Evolutionary conservation across 2,888 invertebrate species (phyloP).

Genomic region (Digitonthophagus gazella): DNA sequence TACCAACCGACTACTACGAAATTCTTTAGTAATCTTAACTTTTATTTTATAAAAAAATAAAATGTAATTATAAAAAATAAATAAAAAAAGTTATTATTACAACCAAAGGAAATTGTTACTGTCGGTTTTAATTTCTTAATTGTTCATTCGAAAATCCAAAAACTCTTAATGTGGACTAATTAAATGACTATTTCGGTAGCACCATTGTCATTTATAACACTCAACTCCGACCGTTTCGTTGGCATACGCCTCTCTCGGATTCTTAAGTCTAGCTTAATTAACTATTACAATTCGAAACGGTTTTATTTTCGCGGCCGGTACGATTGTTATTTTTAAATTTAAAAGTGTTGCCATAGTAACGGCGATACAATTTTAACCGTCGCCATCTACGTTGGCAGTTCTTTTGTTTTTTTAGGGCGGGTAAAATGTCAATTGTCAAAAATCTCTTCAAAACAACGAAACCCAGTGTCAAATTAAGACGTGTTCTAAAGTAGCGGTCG

Average conservation of each 20-base stretch:
- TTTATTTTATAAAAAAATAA: too few relatives aligned
- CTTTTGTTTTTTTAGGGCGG: background rate
- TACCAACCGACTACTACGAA: too few relatives aligned
- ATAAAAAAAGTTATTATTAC: too few relatives aligned
- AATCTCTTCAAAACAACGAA: conserved; percentile 14
- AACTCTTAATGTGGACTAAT: conserved; percentile 9
- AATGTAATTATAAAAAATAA: too few relatives aligned
- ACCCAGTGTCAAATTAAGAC: conserved; percentile 12
- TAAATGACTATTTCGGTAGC: conserved; percentile 15
- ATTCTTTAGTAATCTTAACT: too few relatives aligned
- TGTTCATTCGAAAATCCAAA: background rate
- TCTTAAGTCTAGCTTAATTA: background rate
- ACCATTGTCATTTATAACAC: conserved; percentile 26
- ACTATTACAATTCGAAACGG: background rate
- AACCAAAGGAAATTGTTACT: background rate
- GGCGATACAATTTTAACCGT: background rate
- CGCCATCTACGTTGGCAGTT: background rate
- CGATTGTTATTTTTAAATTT: background rate
- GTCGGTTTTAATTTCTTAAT: conserved; percentile 1
- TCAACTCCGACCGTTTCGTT: conserved; percentile 20
- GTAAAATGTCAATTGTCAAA: conserved; percentile 10
- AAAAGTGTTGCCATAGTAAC: background rate
- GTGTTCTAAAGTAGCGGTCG: too few relatives aligned
- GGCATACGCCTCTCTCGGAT: background rate
- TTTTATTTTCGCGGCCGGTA: background rate